Percentiles rank a stretch among this genome's conserved stretches.
These are phyloP conservation scores for Parauchenoglanis ngamensis DNA, from an alignment of 2,797 vertebrate genomes.

Conservation along the genomic window DNA sequence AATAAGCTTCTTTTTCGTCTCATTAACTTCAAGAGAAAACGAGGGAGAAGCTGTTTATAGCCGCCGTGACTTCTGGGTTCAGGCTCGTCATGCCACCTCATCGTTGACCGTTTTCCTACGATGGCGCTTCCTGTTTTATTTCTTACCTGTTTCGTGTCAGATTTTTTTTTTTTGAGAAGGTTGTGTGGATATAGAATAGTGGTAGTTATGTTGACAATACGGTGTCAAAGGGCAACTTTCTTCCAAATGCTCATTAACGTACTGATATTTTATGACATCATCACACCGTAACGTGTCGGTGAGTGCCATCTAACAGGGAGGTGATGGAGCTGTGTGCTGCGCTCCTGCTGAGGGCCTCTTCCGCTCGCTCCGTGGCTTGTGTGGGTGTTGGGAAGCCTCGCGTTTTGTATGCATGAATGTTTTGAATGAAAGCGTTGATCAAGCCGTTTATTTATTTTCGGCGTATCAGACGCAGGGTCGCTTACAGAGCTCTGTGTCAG, in stretches of 20 bases:
- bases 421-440: conserved; percentile 40
- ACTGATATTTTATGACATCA: conserved; percentile 1
- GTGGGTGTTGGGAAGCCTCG: conserved; percentile 35
- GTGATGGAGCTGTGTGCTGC: neutral
- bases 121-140: neutral
- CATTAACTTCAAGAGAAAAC: neutral
- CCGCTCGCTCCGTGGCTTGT: conserved; percentile 20
- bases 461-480: conserved; percentile 1
- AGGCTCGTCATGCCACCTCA: no score
- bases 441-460: conserved; percentile 30
- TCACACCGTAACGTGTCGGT: neutral
- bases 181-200: neutral
- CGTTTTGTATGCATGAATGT: conserved; percentile 17
- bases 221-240: neutral
- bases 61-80: neutral
- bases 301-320: conserved; percentile 1
- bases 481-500: conserved; percentile 20
- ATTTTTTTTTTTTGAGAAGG: neutral
- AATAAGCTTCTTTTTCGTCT: neutral
- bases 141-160: neutral
- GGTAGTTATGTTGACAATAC: neutral
- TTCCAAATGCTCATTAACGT: neutral
- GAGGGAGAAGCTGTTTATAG: neutral
- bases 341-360: conserved; percentile 25
- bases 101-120: neutral